phyloP scores from a whole-genome alignment of 1,140 invertebrate species.

The Thereuonema tuberculata region DNA sequence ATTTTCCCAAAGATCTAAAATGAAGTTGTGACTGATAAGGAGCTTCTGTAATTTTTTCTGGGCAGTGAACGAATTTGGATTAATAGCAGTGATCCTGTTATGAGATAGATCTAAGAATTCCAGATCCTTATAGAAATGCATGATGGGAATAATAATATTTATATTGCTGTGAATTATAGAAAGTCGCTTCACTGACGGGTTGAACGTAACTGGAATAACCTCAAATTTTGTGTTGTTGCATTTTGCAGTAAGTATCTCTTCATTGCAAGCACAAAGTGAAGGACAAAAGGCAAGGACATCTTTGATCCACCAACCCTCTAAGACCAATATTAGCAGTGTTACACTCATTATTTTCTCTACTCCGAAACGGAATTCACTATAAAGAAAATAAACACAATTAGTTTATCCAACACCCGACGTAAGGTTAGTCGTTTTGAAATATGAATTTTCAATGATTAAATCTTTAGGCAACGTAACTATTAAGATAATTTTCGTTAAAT shows the following conservation, averaged over 20 bases:
- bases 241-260: constrained; percentile 69
- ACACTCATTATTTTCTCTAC: too few relatives aligned
- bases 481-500: too few relatives aligned
- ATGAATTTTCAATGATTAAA: too few relatives aligned
- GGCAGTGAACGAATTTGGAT: neutral
- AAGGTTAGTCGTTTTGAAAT: too few relatives aligned
- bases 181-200: constrained; percentile 48
- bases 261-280: constrained; percentile 65
- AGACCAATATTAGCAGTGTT: too few relatives aligned
- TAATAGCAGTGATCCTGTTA: constrained; percentile 34
- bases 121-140: constrained; percentile 71
- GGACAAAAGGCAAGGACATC: constrained; percentile 47
- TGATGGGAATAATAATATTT: constrained; percentile 37
- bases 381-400: too few relatives aligned
- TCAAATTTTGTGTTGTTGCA: constrained; percentile 71
- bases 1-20: constrained; percentile 57
- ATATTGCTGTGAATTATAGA: constrained; percentile 39
- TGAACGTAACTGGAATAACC: constrained; percentile 80
- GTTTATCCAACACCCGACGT: too few relatives aligned
- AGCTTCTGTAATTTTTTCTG: constrained; percentile 46
- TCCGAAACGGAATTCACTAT: too few relatives aligned
- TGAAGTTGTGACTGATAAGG: constrained; percentile 68
- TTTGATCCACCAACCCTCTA: neutral
- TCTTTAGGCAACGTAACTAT: too few relatives aligned
- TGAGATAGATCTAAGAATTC: constrained; percentile 66